Evolutionary conservation across 2,888 invertebrate species (phyloP).

Genomic region (Labia minor): DNA sequence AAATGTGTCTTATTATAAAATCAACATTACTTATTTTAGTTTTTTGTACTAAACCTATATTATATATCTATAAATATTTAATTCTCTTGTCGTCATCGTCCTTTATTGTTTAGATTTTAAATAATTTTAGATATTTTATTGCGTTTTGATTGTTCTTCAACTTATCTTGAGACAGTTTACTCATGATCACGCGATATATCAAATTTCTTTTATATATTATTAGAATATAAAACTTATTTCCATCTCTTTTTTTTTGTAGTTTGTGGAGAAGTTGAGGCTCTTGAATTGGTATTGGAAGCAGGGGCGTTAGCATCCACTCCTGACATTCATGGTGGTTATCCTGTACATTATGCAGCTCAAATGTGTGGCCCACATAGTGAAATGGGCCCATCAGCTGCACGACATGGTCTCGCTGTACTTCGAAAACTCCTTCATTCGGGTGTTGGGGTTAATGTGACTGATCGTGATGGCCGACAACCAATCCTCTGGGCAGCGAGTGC

Average conservation of each 20-base stretch:
- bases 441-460: slow-evolving; percentile 72
- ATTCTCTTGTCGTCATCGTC: too few relatives aligned
- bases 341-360: slow-evolving; percentile 94
- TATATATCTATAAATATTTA: too few relatives aligned
- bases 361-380: slow-evolving; percentile 79
- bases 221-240: too few relatives aligned
- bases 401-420: slow-evolving; percentile 66
- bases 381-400: slow-evolving; percentile 42
- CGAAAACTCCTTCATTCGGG: slow-evolving; percentile 64
- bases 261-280: slow-evolving; percentile 83
- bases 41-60: too few relatives aligned
- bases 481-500: slow-evolving; percentile 96
- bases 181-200: too few relatives aligned
- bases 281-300: slow-evolving; percentile 70
- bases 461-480: slow-evolving; percentile 88
- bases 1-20: too few relatives aligned
- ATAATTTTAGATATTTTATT: too few relatives aligned
- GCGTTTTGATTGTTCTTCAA: too few relatives aligned
- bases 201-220: too few relatives aligned
- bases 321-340: slow-evolving; percentile 90
- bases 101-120: too few relatives aligned
- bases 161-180: too few relatives aligned
- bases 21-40: too few relatives aligned
- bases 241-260: slow-evolving; percentile 56
- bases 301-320: slow-evolving; percentile 81